Evolutionary conservation across 23 tunicate species (phyloP), one percentile per base, ranked within the genome.

Genomic region (Trididemnum clinides): DNA sequence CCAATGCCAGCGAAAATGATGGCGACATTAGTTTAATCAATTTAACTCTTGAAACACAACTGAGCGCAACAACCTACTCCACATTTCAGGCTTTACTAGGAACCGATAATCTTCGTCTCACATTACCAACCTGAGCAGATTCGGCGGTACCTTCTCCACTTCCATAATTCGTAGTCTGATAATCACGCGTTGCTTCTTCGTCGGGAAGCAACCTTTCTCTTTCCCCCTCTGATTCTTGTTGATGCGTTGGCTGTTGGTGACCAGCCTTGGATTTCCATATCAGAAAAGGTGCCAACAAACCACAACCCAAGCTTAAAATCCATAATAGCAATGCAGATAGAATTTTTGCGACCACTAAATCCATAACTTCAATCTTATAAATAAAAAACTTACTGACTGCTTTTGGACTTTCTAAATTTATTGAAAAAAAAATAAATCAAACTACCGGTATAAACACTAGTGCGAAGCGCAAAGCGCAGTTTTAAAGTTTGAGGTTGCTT

Each of bases 291-390:
- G 59, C 36, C 90, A 86, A 50, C 72, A 86, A 31, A 0, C 96
- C 96, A 64, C 80, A 91, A 34, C 71, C 44, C 2, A 91, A 78
- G 38, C 96, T 91, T 63, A 86, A 39, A 1, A 77, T 84, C 89
- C 89, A 90, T 39, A 90, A 71, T 28, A 90, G 72, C 15, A 72
- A 32, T 5, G 82, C 95, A 34, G 85, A 85, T 12, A 85, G 54
- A 20, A 85, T 30, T 38, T 90, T 90, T 37, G 64, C 86, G 1
- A 80, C 63, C 20, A 83, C 28, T 23, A 80, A 1, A 31, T 90
- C 89, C 95, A 90, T 90, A 64, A 64, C 54, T 7, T 15, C 54
- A 44, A 10, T 15, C 15, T 15, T 44, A 15, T 7, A 44, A 44
- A 44, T 15, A 44, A 15, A 44, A 44, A 44, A 44, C 12, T 44